Evolutionary conservation across 2,113 vertebrate species (phyloP), one percentile per base, ranked within the genome.

Genomic region (Cyanistes caeruleus): DNA sequence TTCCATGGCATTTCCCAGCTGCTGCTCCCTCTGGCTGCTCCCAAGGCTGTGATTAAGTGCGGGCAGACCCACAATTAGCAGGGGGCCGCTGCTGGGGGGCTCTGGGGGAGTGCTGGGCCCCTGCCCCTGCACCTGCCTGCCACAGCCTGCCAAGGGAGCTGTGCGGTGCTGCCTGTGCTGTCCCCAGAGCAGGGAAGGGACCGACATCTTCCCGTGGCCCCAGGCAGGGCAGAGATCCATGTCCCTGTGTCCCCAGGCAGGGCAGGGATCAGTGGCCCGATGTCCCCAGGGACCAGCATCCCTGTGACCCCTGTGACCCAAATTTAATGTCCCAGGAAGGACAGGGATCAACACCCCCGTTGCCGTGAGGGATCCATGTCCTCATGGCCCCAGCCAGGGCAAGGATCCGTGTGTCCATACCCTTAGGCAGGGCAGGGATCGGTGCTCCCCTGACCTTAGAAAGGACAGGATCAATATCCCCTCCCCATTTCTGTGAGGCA

Each of bases 31-130:
- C 78, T 33, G 83, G 39, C 78, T 62, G 70, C 56, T 93, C 92
- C 35, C 7, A 90, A 90, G 90, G 81, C 92, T 89, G 78, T 86
- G 63, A 94, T 91, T 95, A 90, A 91, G 59, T 12, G 11, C 63
- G n/a, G 75, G 23, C 88, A 95, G 90, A 79, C 53, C 78, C 87
- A 52, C 86, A 93, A 90, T 94, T 95, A 93, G 52, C 2, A 0
- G 24, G 33, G 87, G 95, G 73, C 73, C 1, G 22, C 55, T 87
- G 60, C 81, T 62, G 77, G 68, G 3, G 13, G 55, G 76, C 35
- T 90, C 55, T 23, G 76, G 20, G 27, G 74, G 59, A 15, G 72
- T 30, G 60, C 62, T 86, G 30, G n/a, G 75, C 78, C 75, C 16
- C 72, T 59, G 67, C 35, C 67, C 15, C 83, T 63, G 75, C 80